Base-by-base conservation (phyloP, 2,113 vertebrate species). In the Seriola quinqueradiata region DNA sequence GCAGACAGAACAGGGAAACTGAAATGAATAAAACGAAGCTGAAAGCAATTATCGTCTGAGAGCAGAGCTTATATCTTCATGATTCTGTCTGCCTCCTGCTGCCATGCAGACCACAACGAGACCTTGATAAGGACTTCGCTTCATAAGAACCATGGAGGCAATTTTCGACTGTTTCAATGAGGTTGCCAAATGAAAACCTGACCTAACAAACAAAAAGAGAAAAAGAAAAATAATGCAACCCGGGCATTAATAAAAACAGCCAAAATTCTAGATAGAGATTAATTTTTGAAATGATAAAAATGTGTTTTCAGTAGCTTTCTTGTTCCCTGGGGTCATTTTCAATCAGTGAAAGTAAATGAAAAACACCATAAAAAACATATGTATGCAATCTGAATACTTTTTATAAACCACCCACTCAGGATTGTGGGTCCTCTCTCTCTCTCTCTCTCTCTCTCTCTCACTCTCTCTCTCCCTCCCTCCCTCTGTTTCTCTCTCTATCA, bases 41-140 rank as follows among this genome's bases (percentile, higher is more conserved):
- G 90, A 92, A 90, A 92, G 87, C 75, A 93, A 93, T 95, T 94
- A 93, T 70, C 17, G 57, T 86, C 83, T 88, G 84, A 78, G 84
- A 68, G 64, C 79, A 42, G 57, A 82, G 52, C 74, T 82, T 76
- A 85, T 82, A 88, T 92, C 86, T 79, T 77, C 50, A 63, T 60
- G n/a, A 81, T 82, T 84, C 58, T 55, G 72, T 85, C 86, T 85
- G 67, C 65, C 68, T 84, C 54, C 84, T 68, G 60, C 84, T 77
- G 80, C 61, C 48, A 36, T 52, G 12, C 40, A 85, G 79, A 93
- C 93, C 91, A 79, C 87, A 75, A 67, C 57, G 65, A 74, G 65
- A 85, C 81, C 73, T 83, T 65, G 81, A 92, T 86, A 82, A 89
- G 78, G 68, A 83, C 64, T 38, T 83, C 0, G 1, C 70, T 89